phyloP scores from a whole-genome alignment of 2,113 vertebrate species.

The Setophaga kirtlandii region DNA sequence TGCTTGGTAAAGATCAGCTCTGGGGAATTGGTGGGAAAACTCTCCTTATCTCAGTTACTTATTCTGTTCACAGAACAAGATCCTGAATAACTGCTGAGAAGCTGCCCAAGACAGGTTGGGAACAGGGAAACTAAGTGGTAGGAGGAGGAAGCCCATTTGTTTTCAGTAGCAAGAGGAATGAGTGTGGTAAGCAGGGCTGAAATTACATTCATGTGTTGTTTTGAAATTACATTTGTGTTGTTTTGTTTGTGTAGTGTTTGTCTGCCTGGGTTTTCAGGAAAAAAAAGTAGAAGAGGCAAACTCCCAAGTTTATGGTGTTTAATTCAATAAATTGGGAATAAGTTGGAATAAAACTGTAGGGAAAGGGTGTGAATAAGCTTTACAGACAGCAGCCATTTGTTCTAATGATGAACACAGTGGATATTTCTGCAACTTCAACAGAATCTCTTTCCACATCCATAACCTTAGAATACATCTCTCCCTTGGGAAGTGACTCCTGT shows the following conservation, averaged over 20 bases:
- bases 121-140: not conserved
- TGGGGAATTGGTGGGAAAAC: not conserved
- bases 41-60: slow-evolving; percentile 8
- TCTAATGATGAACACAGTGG: not conserved
- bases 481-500: not conserved
- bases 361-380: not conserved
- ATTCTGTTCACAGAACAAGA: slow-evolving; percentile 39
- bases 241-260: not conserved
- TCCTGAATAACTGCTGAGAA: slow-evolving; percentile 23
- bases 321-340: not conserved
- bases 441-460: not conserved
- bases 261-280: not conserved
- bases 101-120: not conserved
- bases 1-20: not conserved
- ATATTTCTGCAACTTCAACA: not conserved
- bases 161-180: slow-evolving; percentile 38
- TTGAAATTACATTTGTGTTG: not conserved
- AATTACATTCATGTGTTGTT: not conserved
- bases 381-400: not conserved
- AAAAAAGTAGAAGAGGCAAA: not conserved
- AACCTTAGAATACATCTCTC: not conserved
- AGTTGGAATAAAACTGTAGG: not conserved
- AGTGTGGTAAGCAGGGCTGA: slow-evolving; percentile 36
- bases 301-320: not conserved
- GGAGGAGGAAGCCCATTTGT: not conserved